phyloP scores from a whole-genome alignment of 2,888 invertebrate species.

The Ganaspis brasiliensis region DNA sequence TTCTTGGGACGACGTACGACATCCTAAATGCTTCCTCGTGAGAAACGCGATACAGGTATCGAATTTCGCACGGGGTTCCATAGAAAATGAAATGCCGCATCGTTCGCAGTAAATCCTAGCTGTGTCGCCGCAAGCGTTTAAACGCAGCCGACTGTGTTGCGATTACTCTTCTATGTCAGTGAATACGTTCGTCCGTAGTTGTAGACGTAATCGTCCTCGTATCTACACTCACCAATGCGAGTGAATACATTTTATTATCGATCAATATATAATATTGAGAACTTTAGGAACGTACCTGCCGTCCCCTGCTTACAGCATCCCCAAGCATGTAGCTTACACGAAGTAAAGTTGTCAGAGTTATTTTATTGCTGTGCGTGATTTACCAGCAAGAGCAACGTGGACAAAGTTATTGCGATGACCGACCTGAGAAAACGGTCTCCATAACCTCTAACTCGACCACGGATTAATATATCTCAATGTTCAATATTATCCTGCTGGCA shows the following conservation, averaged over 20 bases:
- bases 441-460: constrained; percentile 21
- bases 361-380: constrained; percentile 38
- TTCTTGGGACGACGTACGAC: constrained; percentile 32
- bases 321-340: constrained; percentile 36
- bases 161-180: constrained; percentile 51
- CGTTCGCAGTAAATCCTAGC: constrained; percentile 45
- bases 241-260: constrained; percentile 60
- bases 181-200: constrained; percentile 26
- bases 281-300: constrained; percentile 27
- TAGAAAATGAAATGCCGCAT: constrained; percentile 53
- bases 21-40: constrained; percentile 42
- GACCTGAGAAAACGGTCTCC: constrained; percentile 23
- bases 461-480: constrained; percentile 17
- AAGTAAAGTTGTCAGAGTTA: constrained; percentile 37
- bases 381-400: constrained; percentile 30
- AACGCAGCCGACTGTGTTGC: constrained; percentile 44
- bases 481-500: constrained; percentile 14
- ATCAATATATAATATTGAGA: constrained; percentile 58
- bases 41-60: constrained; percentile 52
- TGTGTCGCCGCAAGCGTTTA: constrained; percentile 45
- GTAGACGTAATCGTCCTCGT: constrained; percentile 30
- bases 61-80: constrained; percentile 51
- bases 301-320: constrained; percentile 10
- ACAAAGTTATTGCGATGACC: constrained; percentile 22
- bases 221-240: constrained; percentile 45